These are phyloP conservation scores for Drosophila subpulchrella DNA, from an alignment of 1,140 invertebrate genomes.

Conservation along the genomic window DNA sequence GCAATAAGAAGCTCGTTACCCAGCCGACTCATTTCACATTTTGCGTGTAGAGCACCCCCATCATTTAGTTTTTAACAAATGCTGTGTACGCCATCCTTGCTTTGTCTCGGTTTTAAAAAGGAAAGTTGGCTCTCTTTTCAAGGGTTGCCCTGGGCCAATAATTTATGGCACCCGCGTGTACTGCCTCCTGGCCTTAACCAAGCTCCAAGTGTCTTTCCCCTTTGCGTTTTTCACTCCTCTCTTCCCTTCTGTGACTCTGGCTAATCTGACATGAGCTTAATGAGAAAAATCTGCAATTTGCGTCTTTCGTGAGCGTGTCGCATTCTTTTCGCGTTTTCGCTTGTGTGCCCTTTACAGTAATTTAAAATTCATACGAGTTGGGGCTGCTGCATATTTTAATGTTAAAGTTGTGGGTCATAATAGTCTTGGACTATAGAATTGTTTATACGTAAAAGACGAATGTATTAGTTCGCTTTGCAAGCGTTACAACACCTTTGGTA, in stretches of 20 bases:
- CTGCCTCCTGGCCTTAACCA: conserved; percentile 28
- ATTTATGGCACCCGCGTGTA: conserved; percentile 75
- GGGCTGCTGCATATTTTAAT: neutral
- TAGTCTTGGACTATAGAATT: neutral
- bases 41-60: conserved; percentile 63
- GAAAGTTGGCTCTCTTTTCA: conserved; percentile 59
- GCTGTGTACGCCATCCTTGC: conserved; percentile 33
- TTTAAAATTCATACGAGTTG: conserved; percentile 54
- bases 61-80: conserved; percentile 81
- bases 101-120: conserved; percentile 18
- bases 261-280: conserved; percentile 69
- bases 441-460: neutral
- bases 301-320: conserved; percentile 54
- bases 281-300: conserved; percentile 74
- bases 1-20: conserved; percentile 52
- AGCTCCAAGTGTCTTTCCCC: conserved; percentile 29
- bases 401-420: neutral
- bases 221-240: conserved; percentile 1
- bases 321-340: conserved; percentile 62
- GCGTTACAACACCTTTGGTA: too few relatives aligned
- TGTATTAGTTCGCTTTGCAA: too few relatives aligned
- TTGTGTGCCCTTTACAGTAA: conserved; percentile 65
- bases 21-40: conserved; percentile 11
- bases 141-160: conserved; percentile 68
- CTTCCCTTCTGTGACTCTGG: conserved; percentile 13